A percentile compares a stretch with the other conserved stretches of the same genome.
phyloP scores from a whole-genome alignment of 1,140 invertebrate species.

The Adoxophyes honmai region DNA sequence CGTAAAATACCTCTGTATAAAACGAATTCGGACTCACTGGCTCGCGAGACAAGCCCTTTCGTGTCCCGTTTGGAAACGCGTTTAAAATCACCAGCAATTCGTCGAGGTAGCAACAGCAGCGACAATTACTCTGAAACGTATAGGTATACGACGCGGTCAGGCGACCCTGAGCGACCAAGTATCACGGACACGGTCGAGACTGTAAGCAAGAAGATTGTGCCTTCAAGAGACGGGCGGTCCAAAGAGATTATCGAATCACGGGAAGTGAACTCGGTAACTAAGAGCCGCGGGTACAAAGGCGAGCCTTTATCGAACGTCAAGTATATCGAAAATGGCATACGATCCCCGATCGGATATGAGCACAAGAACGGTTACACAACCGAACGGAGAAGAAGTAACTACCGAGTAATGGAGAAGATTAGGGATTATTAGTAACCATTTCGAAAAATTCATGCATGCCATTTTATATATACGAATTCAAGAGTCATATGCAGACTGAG shows the following conservation, averaged over 20 bases:
- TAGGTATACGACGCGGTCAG: slow-evolving; percentile 80
- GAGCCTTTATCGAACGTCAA: slow-evolving; percentile 63
- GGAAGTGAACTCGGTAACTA: slow-evolving; percentile 83
- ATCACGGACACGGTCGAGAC: slow-evolving; percentile 83
- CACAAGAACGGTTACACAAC: slow-evolving; percentile 53
- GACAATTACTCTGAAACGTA: slow-evolving; percentile 85
- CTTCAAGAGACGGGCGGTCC: slow-evolving; percentile 78
- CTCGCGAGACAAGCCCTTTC: slow-evolving; percentile 70
- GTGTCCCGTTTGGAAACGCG: slow-evolving; percentile 63
- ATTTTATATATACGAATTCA: slow-evolving; percentile 36
- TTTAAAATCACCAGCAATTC: slow-evolving; percentile 63
- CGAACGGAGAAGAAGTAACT: slow-evolving; percentile 69
- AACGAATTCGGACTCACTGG: slow-evolving; percentile 71
- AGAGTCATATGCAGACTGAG: slow-evolving; percentile 62
- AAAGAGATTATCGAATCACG: slow-evolving; percentile 83
- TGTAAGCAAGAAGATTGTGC: slow-evolving; percentile 81
- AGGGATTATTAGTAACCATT: slow-evolving; percentile 64
- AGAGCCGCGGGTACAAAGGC: slow-evolving; percentile 78
- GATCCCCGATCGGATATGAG: slow-evolving; percentile 61
- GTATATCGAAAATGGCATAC: slow-evolving; percentile 73
- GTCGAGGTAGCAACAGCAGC: slow-evolving; percentile 80
- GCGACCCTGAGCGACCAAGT: slow-evolving; percentile 80
- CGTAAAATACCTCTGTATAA: slow-evolving; percentile 67
- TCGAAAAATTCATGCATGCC: slow-evolving; percentile 1
- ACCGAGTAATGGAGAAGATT: slow-evolving; percentile 70